Evolutionary conservation across 2,113 vertebrate species (phyloP), one percentile per base, ranked within the genome.

Genomic region (Callaeas wilsoni): DNA sequence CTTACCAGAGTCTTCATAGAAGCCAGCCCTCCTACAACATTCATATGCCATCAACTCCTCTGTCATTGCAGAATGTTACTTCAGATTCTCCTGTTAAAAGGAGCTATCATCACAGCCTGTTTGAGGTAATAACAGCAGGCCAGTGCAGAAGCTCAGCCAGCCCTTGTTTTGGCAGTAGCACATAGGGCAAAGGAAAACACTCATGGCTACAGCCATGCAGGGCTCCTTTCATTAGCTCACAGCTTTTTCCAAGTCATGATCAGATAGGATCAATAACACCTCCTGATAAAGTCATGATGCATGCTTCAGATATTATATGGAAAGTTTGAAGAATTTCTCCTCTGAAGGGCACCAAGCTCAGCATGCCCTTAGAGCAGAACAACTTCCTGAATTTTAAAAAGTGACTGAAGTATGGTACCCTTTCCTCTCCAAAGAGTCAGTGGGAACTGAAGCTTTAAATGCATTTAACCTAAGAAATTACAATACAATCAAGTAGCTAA

Each of bases 281-380:
- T 50, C 44, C 53, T 59, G 60, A 96, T 86, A 94, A 82, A 86
- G 76, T 7, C 67, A 50, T 0, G 4, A 77, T 83, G 32, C 26
- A 57, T 52, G 30, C 19, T 50, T 42, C 80, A 94, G 73, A 49
- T 89, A 71, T 50, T 59, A 41, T 6, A 88, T 26, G 93, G 93
- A 94, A 97, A 94, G 75, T 94, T 62, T 47, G 85, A 96, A 65
- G 13, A 77, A 52, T 56, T 74, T 88, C 47, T 81, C 79, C 64
- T 55, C 35, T 93, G 79, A 93, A 96, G 67, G 79, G 50, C 87
- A 94, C 22, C 13, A 85, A 27, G 26, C n/a, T 64, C 63, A 41
- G 23, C 5, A 18, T 37, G 44, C 7, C 65, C 82, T 84, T 95
- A 59, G 21, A 91, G 35, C 14, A 77, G 23, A 86, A 56, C 13